These are phyloP conservation scores for Halcyon chelicuti DNA, from an alignment of 2,797 vertebrate species.

Conservation along the genomic window DNA sequence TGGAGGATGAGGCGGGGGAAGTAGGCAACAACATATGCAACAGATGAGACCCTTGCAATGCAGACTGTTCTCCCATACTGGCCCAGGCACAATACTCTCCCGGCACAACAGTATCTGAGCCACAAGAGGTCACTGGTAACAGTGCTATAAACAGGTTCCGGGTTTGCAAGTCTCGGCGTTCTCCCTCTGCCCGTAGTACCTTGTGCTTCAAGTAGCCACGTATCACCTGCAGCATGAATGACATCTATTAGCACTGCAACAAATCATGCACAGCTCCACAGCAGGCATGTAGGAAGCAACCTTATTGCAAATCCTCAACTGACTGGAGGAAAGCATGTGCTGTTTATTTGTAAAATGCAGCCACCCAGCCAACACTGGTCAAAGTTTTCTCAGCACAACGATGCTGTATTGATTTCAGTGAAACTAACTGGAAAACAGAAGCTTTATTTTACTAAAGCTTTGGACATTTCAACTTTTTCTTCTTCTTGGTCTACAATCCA, in stretches of 20 bases:
- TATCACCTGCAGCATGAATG: neutral
- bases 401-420: neutral
- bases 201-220: neutral
- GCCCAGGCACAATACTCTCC: neutral
- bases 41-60: neutral
- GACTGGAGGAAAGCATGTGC: rapidly evolving
- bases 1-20: neutral
- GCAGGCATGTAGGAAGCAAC: rapidly evolving
- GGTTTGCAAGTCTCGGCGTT: neutral
- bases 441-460: neutral
- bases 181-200: rapidly evolving
- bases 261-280: neutral
- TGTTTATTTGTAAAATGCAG: neutral
- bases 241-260: neutral
- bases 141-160: neutral
- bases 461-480: neutral
- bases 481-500: neutral
- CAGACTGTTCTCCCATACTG: neutral
- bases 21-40: neutral
- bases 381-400: neutral
- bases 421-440: neutral
- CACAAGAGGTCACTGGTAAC: neutral
- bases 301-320: neutral
- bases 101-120: neutral
- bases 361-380: too few species aligned